Evolutionary conservation across 2,113 vertebrate species (phyloP), one percentile per base, ranked within the genome.

Genomic region (Taurulus bubalis): DNA sequence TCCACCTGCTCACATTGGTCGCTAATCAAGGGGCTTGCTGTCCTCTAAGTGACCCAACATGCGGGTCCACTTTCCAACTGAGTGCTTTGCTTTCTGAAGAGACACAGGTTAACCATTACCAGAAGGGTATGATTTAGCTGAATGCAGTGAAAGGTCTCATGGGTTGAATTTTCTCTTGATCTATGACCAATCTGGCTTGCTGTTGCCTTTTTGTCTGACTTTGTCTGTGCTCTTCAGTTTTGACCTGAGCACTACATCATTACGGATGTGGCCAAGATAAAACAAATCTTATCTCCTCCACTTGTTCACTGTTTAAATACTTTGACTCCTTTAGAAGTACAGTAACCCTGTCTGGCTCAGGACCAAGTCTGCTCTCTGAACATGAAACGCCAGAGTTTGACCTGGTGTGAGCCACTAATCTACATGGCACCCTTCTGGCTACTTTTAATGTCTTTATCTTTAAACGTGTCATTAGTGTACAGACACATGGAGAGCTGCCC

Each of bases 281-380:
- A 62, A 90, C 10, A 3, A 47, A 51, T 90, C 86, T 89, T 91
- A 86, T 92, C 89, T 85, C 42, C 47, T 42, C 56, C 22, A 64
- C 53, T 85, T 47, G 6, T 79, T 87, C 77, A 63, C 71, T 80
- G 55, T 89, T 87, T 80, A 73, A 78, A 85, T 40, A 49, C 58
- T 78, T 88, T 51, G 56, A 40, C 87, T 71, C 69, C 36, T 83
- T 77, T 28, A 87, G 56, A 83, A 60, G 45, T 79, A 71, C 77
- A 69, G 65, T 76, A 77, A 75, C 71, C 26, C n/a, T 56, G 58
- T 55, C 55, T 84, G 73, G 85, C 82, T 83, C 55, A 36, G 76
- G n/a, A 40, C 80, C 71, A 81, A 68, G 60, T 68, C 56, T 79
- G 63, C 36, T 30, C 30, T 80, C 66, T 78, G 66, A 82, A 82